Percentiles rank a stretch among this genome's conserved stretches.
Conservation (phyloP, 2,888 invertebrate genomes). For the Germaria angustata region DNA sequence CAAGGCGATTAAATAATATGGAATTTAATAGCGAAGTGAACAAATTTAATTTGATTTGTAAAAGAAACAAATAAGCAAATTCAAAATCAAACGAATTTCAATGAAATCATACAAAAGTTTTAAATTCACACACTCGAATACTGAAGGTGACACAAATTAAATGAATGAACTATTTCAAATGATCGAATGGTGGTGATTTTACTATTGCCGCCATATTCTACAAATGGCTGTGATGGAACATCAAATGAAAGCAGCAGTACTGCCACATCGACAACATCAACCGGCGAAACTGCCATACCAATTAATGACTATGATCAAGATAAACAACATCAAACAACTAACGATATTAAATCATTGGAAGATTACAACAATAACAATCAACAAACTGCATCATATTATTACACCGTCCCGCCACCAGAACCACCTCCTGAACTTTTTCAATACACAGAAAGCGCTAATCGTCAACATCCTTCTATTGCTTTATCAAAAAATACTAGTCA, state of each 20-base stretch:
- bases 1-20: constrained; percentile 25
- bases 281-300: constrained; percentile 78
- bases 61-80: background rate
- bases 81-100: background rate
- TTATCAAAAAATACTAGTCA: constrained; percentile 57
- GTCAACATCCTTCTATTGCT: constrained; percentile 22
- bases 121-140: background rate
- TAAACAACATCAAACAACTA: constrained; percentile 64
- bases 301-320: constrained; percentile 67
- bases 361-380: constrained; percentile 51
- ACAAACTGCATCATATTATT: constrained; percentile 45
- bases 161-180: constrained; percentile 74
- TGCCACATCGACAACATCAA: constrained; percentile 76
- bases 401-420: constrained; percentile 57
- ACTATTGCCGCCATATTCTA: constrained; percentile 79
- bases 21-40: background rate
- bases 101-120: background rate
- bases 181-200: constrained; percentile 81
- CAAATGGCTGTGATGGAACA: constrained; percentile 77
- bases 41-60: background rate
- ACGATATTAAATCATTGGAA: constrained; percentile 47
- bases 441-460: constrained; percentile 33
- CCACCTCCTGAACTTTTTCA: constrained; percentile 42
- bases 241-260: constrained; percentile 73
- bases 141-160: constrained; percentile 46